Percentiles rank a stretch among this genome's conserved stretches.
phyloP scores from a whole-genome alignment of 1,140 invertebrate genomes.

The Drepana arcuata region DNA sequence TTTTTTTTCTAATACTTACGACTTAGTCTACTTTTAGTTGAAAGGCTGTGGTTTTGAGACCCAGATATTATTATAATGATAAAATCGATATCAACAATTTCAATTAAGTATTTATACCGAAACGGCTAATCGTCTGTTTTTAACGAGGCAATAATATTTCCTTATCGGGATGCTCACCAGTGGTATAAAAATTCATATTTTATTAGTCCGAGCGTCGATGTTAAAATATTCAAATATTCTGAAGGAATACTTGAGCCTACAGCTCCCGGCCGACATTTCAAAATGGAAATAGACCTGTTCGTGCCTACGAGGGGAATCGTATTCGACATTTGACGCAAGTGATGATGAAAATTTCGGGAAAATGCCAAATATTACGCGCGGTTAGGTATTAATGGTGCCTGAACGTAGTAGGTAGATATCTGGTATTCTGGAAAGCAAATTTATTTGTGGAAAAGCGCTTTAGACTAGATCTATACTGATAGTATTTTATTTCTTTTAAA shows the following conservation, averaged over 20 bases:
- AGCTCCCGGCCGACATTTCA: conserved; percentile 45
- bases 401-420: no score
- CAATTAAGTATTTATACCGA: no score
- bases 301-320: conserved; percentile 42
- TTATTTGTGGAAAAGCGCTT: no score
- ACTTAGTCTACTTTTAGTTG: no score
- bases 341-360: conserved; percentile 47
- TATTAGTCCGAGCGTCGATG: conserved; percentile 36
- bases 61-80: no score
- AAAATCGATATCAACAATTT: no score
- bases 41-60: no score
- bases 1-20: no score
- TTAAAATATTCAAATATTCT: conserved; percentile 64
- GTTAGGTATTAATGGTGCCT: conserved; percentile 37
- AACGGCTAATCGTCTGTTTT: background rate
- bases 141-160: conserved; percentile 2
- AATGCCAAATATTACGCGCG: conserved; percentile 48
- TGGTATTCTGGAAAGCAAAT: no score
- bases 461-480: no score
- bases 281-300: conserved; percentile 54
- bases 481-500: no score
- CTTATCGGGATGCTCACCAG: conserved; percentile 11
- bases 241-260: conserved; percentile 41
- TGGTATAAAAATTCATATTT: conserved; percentile 43
- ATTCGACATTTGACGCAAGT: conserved; percentile 51